Conservation (phyloP, 2,888 invertebrate species). For the Folsomia candida region DNA sequence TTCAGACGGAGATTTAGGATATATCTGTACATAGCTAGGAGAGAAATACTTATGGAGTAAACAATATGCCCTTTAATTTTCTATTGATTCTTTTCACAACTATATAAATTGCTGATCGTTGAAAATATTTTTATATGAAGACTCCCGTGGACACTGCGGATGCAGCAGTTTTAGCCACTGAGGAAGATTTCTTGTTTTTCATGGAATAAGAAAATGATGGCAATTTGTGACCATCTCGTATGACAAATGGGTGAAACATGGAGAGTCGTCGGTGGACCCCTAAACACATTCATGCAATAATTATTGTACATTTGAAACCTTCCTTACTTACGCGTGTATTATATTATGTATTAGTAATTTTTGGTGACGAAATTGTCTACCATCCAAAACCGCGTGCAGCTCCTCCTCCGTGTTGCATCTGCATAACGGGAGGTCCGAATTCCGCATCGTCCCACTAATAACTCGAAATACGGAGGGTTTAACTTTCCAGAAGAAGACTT, state of each 20-base stretch:
- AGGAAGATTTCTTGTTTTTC: not conserved
- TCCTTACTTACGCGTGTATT: too few species aligned
- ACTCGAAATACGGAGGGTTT: slow-evolving; percentile 66
- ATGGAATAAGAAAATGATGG: not conserved
- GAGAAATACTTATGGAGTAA: too few species aligned
- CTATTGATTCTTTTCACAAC: too few species aligned
- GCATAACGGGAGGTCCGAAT: slow-evolving; percentile 57
- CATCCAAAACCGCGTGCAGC: slow-evolving; percentile 63
- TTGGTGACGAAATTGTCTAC: too few species aligned
- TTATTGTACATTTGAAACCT: not conserved
- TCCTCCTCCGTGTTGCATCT: slow-evolving; percentile 64
- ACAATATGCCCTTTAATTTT: too few species aligned
- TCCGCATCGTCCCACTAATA: slow-evolving; percentile 63
- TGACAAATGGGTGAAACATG: slow-evolving; percentile 5
- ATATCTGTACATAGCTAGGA: too few species aligned
- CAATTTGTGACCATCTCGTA: not conserved
- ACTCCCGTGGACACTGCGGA: slow-evolving; percentile 6
- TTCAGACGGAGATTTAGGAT: not conserved
- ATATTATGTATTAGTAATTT: too few species aligned
- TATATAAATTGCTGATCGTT: too few species aligned
- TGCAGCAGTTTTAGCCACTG: not conserved
- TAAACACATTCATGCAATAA: too few species aligned
- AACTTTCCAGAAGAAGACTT: slow-evolving; percentile 51
- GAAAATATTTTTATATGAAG: slow-evolving; percentile 6
- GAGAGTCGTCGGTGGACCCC: slow-evolving; percentile 2